Evolutionary conservation across 2,797 vertebrate species (phyloP).

Genomic region (Chelon labrosus): DNA sequence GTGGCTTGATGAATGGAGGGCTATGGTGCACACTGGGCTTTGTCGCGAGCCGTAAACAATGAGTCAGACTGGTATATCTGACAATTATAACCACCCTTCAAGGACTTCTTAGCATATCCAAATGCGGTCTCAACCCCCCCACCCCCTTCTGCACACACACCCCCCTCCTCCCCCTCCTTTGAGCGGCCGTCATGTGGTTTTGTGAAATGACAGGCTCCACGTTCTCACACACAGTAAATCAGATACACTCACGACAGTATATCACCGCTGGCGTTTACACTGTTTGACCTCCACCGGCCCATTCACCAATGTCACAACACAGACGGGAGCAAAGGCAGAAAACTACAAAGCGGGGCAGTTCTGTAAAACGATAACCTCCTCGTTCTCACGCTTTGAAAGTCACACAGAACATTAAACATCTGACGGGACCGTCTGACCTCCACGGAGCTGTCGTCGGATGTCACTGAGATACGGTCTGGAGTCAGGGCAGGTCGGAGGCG

Average conservation of each 20-base stretch:
- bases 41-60: slow-evolving; percentile 68
- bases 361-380: slow-evolving; percentile 30
- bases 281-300: slow-evolving; percentile 48
- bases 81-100: slow-evolving; percentile 67
- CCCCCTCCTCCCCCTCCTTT: slow-evolving; percentile 41
- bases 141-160: not conserved
- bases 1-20: slow-evolving; percentile 72
- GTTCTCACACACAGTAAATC: slow-evolving; percentile 72
- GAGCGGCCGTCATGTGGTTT: slow-evolving; percentile 65
- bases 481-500: too few species aligned
- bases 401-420: slow-evolving; percentile 5
- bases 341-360: slow-evolving; percentile 28
- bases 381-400: slow-evolving; percentile 50
- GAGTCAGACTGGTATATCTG: slow-evolving; percentile 66
- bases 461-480: not conserved
- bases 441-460: not conserved
- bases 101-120: slow-evolving; percentile 65
- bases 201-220: slow-evolving; percentile 72
- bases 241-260: slow-evolving; percentile 49
- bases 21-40: slow-evolving; percentile 52
- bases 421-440: slow-evolving; percentile 21
- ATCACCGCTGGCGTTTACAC: slow-evolving; percentile 53
- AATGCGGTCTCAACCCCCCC: slow-evolving; percentile 23
- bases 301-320: slow-evolving; percentile 42
- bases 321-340: slow-evolving; percentile 11